These are phyloP conservation scores for Scaptodrosophila lebanonensis DNA, from an alignment of 1,140 invertebrate species.

Conservation along the genomic window DNA sequence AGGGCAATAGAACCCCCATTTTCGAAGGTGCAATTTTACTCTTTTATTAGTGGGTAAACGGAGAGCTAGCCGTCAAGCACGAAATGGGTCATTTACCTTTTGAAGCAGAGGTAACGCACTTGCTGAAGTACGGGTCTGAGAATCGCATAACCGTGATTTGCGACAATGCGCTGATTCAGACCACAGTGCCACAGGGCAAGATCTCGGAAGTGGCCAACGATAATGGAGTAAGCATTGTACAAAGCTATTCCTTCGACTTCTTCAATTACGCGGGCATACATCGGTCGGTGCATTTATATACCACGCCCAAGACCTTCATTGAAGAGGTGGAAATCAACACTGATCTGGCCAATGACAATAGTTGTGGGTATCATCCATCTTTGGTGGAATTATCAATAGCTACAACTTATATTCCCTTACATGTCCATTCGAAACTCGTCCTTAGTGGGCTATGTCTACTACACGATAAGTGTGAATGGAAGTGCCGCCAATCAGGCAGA, in stretches of 20 bases:
- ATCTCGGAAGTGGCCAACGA: constrained; percentile 82
- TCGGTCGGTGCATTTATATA: constrained; percentile 91
- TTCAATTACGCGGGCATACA: constrained; percentile 99
- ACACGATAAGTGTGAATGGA: constrained; percentile 54
- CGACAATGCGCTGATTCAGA: constrained; percentile 92
- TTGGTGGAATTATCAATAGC: too few species aligned
- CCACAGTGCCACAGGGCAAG: constrained; percentile 91
- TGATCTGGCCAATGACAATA: constrained; percentile 79
- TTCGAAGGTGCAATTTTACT: not conserved
- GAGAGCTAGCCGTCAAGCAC: constrained; percentile 86
- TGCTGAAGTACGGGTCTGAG: constrained; percentile 83
- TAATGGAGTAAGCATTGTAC: constrained; percentile 83
- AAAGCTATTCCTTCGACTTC: constrained; percentile 95
- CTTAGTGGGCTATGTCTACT: constrained; percentile 51
- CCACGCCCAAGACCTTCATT: constrained; percentile 90
- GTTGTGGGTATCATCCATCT: constrained; percentile 78
- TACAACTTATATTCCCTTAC: not conserved
- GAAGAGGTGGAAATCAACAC: constrained; percentile 91
- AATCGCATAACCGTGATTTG: constrained; percentile 93
- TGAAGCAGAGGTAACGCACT: constrained; percentile 87
- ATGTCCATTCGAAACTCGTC: not conserved
- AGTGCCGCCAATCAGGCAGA: constrained; percentile 56
- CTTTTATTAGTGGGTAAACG: constrained; percentile 92
- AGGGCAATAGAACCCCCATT: not conserved
- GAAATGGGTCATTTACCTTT: constrained; percentile 98